Conservation (phyloP, 2,797 vertebrate genomes). For the Alectoris magna region DNA sequence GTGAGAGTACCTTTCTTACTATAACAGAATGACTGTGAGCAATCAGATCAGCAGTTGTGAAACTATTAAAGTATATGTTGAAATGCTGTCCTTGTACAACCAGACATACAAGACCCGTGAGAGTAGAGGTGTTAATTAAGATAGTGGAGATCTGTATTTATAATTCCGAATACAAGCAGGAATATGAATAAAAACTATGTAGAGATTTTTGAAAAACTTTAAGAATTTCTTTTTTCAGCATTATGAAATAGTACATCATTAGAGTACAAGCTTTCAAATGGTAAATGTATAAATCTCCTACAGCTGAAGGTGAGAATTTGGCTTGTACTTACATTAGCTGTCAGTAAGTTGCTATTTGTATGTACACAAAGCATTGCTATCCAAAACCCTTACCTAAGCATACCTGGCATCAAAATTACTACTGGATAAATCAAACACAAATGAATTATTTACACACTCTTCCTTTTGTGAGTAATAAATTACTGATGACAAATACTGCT, state of each 20-base stretch:
- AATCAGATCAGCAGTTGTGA: background rate
- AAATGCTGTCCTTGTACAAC: background rate
- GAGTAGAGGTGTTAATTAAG: background rate
- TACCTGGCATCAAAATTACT: background rate
- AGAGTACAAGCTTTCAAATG: background rate
- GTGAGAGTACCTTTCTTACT: background rate
- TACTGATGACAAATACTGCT: background rate
- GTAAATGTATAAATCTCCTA: background rate
- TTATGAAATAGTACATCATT: background rate
- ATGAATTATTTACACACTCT: background rate
- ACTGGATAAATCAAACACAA: background rate
- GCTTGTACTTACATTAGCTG: background rate
- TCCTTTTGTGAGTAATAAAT: background rate
- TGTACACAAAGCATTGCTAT: background rate
- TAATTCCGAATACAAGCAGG: background rate
- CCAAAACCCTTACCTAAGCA: background rate
- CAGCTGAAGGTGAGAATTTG: background rate
- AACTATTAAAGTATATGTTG: background rate
- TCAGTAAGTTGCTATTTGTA: background rate
- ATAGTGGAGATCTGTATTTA: background rate
- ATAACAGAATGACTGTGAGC: background rate
- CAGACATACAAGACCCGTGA: background rate
- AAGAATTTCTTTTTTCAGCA: background rate
- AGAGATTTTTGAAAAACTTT: background rate
- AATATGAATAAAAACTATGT: background rate